A percentile compares a stretch with the other conserved stretches of the same genome.
Evolutionary conservation across 2,888 invertebrate genomes (phyloP).

Genomic region (Drosophila ustulata): DNA sequence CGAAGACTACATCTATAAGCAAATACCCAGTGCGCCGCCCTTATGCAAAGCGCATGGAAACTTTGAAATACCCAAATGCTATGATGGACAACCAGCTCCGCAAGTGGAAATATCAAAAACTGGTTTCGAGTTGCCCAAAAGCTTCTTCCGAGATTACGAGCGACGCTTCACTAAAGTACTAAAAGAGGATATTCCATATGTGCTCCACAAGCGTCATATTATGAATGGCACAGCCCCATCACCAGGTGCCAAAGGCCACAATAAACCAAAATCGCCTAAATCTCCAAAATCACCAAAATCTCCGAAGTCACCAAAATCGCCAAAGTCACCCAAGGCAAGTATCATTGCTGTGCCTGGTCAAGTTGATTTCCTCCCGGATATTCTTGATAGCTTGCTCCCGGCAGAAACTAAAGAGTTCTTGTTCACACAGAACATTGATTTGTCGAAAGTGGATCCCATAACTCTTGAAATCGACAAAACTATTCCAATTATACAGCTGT

Average conservation of each 20-base stretch:
- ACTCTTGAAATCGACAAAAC: slow-evolving; percentile 90
- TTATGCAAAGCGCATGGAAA: slow-evolving; percentile 90
- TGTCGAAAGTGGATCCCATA: slow-evolving; percentile 90
- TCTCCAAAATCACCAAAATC: slow-evolving; percentile 88
- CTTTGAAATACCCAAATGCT: slow-evolving; percentile 87
- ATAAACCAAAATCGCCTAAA: slow-evolving; percentile 88
- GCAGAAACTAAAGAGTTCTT: slow-evolving; percentile 88
- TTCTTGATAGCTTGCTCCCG: slow-evolving; percentile 84
- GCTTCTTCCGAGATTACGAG: slow-evolving; percentile 89
- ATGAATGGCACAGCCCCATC: slow-evolving; percentile 93
- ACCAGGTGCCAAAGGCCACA: slow-evolving; percentile 85
- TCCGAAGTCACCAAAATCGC: slow-evolving; percentile 87
- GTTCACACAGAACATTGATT: slow-evolving; percentile 91
- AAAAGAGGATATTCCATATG: slow-evolving; percentile 92
- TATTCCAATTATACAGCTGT: slow-evolving; percentile 86
- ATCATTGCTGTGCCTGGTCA: slow-evolving; percentile 57
- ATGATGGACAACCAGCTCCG: slow-evolving; percentile 79
- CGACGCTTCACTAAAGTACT: slow-evolving; percentile 85
- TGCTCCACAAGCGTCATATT: slow-evolving; percentile 92
- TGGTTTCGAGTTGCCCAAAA: slow-evolving; percentile 90
- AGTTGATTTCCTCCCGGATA: slow-evolving; percentile 86
- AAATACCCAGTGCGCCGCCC: slow-evolving; percentile 90
- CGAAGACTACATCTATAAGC: slow-evolving; percentile 91
- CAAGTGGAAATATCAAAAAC: slow-evolving; percentile 87
- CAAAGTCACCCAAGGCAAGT: slow-evolving; percentile 84